phyloP scores from a whole-genome alignment of 2,888 invertebrate species.

The Acronicta leporina region DNA sequence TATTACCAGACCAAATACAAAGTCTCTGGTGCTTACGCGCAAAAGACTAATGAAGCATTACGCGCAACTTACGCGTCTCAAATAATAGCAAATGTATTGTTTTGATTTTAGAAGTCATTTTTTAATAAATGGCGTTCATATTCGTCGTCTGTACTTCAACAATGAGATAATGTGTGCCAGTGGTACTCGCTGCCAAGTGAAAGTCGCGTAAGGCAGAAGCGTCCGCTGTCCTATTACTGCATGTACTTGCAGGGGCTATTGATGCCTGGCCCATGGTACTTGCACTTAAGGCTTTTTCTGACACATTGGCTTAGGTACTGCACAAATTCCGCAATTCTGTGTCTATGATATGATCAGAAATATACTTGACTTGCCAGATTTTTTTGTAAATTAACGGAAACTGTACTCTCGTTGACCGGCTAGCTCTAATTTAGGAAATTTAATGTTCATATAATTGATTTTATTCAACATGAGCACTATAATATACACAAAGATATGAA shows the following conservation, averaged over 20 bases:
- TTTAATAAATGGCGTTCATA: neutral
- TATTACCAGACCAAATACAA: too few species aligned
- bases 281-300: constrained; percentile 24
- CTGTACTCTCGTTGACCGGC: too few species aligned
- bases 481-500: too few species aligned
- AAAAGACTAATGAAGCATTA: too few species aligned
- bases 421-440: too few species aligned
- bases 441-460: too few species aligned
- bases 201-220: constrained; percentile 51
- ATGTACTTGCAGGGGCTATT: constrained; percentile 19
- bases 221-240: constrained; percentile 32
- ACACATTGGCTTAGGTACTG: constrained; percentile 35
- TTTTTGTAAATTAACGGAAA: neutral
- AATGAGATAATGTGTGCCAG: constrained; percentile 42
- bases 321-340: constrained; percentile 19
- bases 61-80: too few species aligned
- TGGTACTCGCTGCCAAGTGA: constrained; percentile 44
- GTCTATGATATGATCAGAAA: constrained; percentile 8
- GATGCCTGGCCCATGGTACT: constrained; percentile 26
- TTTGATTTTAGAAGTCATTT: constrained; percentile 10
- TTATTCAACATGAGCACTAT: too few species aligned
- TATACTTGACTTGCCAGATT: constrained; percentile 7
- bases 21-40: too few species aligned
- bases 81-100: neutral
- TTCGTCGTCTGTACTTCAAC: constrained; percentile 8